phyloP scores from a whole-genome alignment of 64 coral and sea anemone genomes.

The Montipora sp. region DNA sequence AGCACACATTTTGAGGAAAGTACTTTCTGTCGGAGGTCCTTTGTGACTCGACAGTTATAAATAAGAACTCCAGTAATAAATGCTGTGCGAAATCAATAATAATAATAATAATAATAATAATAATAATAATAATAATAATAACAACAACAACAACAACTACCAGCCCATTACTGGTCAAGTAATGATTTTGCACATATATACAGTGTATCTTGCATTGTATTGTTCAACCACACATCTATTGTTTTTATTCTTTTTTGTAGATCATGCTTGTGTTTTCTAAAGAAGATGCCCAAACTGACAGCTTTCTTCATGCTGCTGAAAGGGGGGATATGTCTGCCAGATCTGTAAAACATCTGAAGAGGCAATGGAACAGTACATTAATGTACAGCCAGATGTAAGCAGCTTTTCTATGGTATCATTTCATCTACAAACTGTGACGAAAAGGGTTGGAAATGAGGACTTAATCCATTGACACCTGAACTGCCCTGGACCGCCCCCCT shows the following conservation, averaged over 20 bases:
- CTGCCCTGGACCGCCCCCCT: too few species aligned
- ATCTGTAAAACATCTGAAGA: slow-evolving; percentile 93
- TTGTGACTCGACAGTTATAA: too few species aligned
- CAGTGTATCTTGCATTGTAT: too few species aligned
- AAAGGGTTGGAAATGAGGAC: neutral
- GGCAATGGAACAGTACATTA: slow-evolving; percentile 90
- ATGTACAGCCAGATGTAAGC: slow-evolving; percentile 88
- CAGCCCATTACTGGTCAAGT: too few species aligned
- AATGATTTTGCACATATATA: too few species aligned
- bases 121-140: too few species aligned
- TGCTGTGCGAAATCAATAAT: too few species aligned
- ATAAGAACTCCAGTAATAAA: too few species aligned
- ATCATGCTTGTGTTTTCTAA: slow-evolving; percentile 98
- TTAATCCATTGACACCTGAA: neutral
- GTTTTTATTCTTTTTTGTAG: slow-evolving; percentile 17
- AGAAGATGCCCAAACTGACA: slow-evolving; percentile 97
- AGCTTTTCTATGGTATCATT: neutral
- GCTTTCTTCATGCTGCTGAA: slow-evolving; percentile 84
- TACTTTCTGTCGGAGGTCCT: too few species aligned
- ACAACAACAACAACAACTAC: too few species aligned
- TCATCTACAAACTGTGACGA: neutral
- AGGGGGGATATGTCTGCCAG: slow-evolving; percentile 74
- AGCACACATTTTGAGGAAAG: too few species aligned
- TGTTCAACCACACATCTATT: neutral
- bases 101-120: too few species aligned